Conservation (phyloP, 1,140 invertebrate genomes). For the Diorhabda carinulata region DNA sequence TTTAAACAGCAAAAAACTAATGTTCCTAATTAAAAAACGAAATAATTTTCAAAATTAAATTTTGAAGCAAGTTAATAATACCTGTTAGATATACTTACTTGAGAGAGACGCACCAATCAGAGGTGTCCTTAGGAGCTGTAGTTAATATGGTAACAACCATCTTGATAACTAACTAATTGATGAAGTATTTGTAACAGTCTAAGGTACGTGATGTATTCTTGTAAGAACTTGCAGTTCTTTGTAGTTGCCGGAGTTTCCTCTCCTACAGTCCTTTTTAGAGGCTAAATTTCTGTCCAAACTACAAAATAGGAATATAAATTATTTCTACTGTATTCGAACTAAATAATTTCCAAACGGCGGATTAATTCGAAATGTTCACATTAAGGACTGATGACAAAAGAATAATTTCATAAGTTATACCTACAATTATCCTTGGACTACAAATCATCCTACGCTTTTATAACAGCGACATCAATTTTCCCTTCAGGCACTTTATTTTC, state of each 20-base stretch:
- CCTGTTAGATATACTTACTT: not conserved
- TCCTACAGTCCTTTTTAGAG: conserved; percentile 69
- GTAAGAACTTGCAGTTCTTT: conserved; percentile 75
- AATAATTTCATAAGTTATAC: not conserved
- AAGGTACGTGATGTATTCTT: conserved; percentile 76
- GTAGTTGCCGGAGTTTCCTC: conserved; percentile 72
- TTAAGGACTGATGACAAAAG: not conserved
- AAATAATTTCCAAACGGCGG: not conserved
- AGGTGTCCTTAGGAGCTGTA: not conserved
- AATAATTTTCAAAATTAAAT: not conserved
- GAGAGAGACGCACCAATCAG: not conserved
- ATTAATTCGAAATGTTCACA: not conserved
- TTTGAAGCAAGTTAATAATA: not conserved
- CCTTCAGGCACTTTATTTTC: too few relatives aligned
- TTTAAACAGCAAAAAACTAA: too few relatives aligned
- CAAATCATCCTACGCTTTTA: not conserved
- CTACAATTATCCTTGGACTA: not conserved
- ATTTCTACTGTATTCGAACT: not conserved
- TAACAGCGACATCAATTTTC: too few relatives aligned
- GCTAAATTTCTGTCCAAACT: conserved; percentile 67
- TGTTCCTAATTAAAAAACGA: too few relatives aligned
- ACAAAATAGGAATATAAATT: conserved; percentile 37
- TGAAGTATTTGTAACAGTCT: conserved; percentile 46
- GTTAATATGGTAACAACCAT: not conserved
- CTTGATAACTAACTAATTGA: not conserved